Conservation (phyloP, 2,888 invertebrate species). For the Clivina fossor region DNA sequence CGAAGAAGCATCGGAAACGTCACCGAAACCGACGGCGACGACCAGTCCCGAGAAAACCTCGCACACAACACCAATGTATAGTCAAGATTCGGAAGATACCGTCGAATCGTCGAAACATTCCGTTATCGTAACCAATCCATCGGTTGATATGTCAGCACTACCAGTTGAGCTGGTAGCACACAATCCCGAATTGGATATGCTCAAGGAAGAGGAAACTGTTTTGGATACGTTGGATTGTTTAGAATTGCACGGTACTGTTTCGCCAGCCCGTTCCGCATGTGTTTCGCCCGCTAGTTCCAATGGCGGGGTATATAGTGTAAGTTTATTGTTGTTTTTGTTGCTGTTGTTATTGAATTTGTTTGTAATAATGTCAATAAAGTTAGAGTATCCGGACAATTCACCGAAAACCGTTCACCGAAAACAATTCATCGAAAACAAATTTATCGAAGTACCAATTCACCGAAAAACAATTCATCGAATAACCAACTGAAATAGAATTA, state of each 20-base stretch:
- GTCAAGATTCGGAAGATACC: slow-evolving; percentile 25
- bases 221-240: slow-evolving; percentile 55
- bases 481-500: no score
- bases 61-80: slow-evolving; percentile 36
- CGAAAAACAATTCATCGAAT: no score
- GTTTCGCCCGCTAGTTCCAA: slow-evolving; percentile 89
- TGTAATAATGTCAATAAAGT: no score
- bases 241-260: slow-evolving; percentile 51
- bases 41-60: slow-evolving; percentile 37
- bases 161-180: slow-evolving; percentile 25
- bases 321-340: no score
- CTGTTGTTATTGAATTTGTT: no score
- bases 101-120: slow-evolving; percentile 54
- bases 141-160: slow-evolving; percentile 60
- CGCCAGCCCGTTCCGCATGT: slow-evolving; percentile 59
- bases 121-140: slow-evolving; percentile 72
- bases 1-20: slow-evolving; percentile 44
- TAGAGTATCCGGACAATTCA: no score
- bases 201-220: slow-evolving; percentile 63
- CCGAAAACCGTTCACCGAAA: no score
- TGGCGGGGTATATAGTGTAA: slow-evolving; percentile 85
- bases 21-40: slow-evolving; percentile 49
- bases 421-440: no score
- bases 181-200: slow-evolving; percentile 55
- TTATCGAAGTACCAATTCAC: no score